These are phyloP conservation scores for Fragum fragum DNA, from an alignment of 2,888 invertebrate genomes.

Conservation along the genomic window DNA sequence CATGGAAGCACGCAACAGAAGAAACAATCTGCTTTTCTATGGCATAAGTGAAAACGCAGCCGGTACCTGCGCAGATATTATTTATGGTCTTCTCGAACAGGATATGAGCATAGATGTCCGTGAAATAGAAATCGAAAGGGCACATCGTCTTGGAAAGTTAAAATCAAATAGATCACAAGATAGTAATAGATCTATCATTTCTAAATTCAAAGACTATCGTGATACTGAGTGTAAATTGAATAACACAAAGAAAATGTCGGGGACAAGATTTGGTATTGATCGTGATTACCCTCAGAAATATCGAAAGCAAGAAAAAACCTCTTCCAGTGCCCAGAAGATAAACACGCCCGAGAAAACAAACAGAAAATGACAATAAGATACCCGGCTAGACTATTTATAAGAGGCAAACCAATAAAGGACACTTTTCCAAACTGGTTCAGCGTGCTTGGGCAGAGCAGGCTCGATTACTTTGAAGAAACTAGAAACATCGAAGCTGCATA, in stretches of 20 bases:
- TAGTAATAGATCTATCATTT: conserved; percentile 36
- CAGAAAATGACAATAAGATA: too few species aligned
- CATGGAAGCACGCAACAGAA: conserved; percentile 9
- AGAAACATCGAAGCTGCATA: too few species aligned
- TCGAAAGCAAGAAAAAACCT: too few species aligned
- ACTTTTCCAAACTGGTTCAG: too few species aligned
- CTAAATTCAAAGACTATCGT: conserved; percentile 35
- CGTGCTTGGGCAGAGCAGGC: too few species aligned
- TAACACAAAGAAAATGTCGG: conserved; percentile 34
- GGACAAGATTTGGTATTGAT: conserved; percentile 34
- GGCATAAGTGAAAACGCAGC: neutral
- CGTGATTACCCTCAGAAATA: too few species aligned
- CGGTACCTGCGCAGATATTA: neutral
- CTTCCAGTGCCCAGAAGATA: too few species aligned
- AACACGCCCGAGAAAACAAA: too few species aligned
- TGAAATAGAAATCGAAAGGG: conserved; percentile 14
- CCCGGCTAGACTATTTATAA: too few species aligned
- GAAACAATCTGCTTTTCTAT: conserved; percentile 21
- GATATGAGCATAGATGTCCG: neutral
- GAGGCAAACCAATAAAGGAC: too few species aligned
- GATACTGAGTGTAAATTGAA: conserved; percentile 32
- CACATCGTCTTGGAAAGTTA: conserved; percentile 9
- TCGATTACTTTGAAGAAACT: too few species aligned
- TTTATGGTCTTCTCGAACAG: conserved; percentile 2
- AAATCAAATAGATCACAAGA: neutral